Percentiles rank a stretch among this genome's conserved stretches.
Evolutionary conservation across 2,888 invertebrate species (phyloP).

Genomic region (Cremastobaeus sp.): DNA sequence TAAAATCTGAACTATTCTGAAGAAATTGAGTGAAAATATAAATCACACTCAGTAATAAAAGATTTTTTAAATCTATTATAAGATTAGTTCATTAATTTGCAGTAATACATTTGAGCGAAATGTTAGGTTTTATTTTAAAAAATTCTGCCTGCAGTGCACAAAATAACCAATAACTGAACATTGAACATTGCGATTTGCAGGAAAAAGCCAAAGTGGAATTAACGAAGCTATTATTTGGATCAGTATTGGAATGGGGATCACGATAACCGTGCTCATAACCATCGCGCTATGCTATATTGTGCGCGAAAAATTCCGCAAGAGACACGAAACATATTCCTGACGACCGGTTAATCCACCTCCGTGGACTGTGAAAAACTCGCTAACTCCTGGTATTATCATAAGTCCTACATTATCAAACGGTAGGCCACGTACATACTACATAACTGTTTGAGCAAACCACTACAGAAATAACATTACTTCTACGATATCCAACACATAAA

Average conservation of each 20-base stretch:
- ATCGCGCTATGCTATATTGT: slow-evolving; percentile 90
- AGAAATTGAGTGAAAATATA: no score
- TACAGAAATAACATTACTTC: slow-evolving; percentile 22
- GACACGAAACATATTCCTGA: slow-evolving; percentile 80
- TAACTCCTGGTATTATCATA: slow-evolving; percentile 70
- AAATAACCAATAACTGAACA: slow-evolving; percentile 2
- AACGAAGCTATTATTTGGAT: slow-evolving; percentile 94
- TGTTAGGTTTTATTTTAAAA: neutral
- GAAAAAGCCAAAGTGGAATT: slow-evolving; percentile 89
- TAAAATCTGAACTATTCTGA: no score
- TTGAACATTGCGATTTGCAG: slow-evolving; percentile 77
- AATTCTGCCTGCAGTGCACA: neutral
- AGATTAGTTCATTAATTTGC: neutral
- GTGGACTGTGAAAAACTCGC: slow-evolving; percentile 70
- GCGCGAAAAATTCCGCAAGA: slow-evolving; percentile 88
- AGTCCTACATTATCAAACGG: slow-evolving; percentile 72
- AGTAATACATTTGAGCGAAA: neutral
- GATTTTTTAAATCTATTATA: no score
- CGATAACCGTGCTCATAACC: slow-evolving; percentile 88
- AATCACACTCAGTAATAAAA: no score
- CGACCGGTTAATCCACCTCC: slow-evolving; percentile 70
- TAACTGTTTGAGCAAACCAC: slow-evolving; percentile 66
- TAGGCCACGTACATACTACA: slow-evolving; percentile 72
- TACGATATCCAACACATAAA: no score
- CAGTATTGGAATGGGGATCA: slow-evolving; percentile 91